Conservation (phyloP, 2,888 invertebrate genomes). For the Scelioninae gen. 2 region DNA sequence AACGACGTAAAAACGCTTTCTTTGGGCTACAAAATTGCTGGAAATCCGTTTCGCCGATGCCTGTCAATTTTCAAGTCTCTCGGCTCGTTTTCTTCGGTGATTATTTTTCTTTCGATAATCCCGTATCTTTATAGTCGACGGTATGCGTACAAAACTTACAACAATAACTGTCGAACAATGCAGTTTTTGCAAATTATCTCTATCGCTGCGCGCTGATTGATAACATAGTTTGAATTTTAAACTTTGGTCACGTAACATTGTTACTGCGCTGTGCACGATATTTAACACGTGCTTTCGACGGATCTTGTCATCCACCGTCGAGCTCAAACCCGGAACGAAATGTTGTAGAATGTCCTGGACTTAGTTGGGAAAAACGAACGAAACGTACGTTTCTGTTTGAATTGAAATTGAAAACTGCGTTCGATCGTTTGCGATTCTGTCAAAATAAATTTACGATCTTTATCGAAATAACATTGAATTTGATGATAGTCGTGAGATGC, state of each 20-base stretch:
- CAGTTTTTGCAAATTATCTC: conserved; percentile 40
- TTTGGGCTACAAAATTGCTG: no score
- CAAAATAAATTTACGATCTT: no score
- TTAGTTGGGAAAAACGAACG: no score
- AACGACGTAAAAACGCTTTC: no score
- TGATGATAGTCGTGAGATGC: no score
- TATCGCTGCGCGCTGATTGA: conserved; percentile 44
- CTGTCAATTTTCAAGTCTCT: conserved; percentile 13
- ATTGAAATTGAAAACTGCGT: no score
- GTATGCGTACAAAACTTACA: conserved; percentile 31
- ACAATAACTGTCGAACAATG: conserved; percentile 36
- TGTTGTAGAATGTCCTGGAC: conserved; percentile 33
- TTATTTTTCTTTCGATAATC: conserved; percentile 29
- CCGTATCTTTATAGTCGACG: conserved; percentile 16
- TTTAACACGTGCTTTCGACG: conserved; percentile 51
- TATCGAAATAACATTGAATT: no score
- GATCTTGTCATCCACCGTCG: conserved; percentile 46
- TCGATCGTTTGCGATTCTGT: no score
- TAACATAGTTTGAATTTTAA: conserved; percentile 44
- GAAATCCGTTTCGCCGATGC: neutral
- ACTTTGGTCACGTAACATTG: conserved; percentile 50
- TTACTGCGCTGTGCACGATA: conserved; percentile 39
- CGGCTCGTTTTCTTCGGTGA: no score
- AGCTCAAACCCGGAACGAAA: conserved; percentile 25
- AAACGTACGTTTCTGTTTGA: no score